Conservation (phyloP, 1,140 invertebrate genomes). For the Diprion similis region DNA sequence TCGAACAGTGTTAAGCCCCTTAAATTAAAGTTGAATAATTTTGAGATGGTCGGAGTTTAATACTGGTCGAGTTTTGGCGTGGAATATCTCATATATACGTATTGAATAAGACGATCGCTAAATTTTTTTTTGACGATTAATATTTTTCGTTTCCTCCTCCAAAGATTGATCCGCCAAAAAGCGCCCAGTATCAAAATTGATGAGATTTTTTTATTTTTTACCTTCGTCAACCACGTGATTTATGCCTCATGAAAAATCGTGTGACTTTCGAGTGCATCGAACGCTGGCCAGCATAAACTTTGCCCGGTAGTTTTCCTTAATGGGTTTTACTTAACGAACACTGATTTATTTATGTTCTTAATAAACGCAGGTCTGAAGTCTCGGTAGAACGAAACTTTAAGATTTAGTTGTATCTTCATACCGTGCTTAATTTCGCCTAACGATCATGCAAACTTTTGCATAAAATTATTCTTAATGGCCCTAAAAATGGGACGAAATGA, state of each 20-base stretch:
- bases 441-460: too few relatives aligned
- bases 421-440: too few relatives aligned
- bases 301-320: neutral
- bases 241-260: neutral
- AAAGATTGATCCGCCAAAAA: neutral
- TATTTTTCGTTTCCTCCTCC: neutral
- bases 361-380: neutral
- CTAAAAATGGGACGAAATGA: too few relatives aligned
- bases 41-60: too few relatives aligned
- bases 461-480: too few relatives aligned
- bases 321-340: neutral
- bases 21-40: too few relatives aligned
- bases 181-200: neutral
- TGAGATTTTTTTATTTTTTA: neutral
- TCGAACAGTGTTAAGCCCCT: neutral
- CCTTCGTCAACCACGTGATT: neutral
- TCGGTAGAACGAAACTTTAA: neutral
- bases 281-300: neutral
- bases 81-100: too few relatives aligned
- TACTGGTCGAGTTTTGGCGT: too few relatives aligned
- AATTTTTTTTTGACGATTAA: too few relatives aligned
- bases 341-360: conserved; percentile 8
- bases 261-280: neutral
- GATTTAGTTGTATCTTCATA: too few relatives aligned
- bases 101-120: too few relatives aligned